Evolutionary conservation across 2,888 invertebrate genomes (phyloP).

Genomic region (Drepana falcataria): DNA sequence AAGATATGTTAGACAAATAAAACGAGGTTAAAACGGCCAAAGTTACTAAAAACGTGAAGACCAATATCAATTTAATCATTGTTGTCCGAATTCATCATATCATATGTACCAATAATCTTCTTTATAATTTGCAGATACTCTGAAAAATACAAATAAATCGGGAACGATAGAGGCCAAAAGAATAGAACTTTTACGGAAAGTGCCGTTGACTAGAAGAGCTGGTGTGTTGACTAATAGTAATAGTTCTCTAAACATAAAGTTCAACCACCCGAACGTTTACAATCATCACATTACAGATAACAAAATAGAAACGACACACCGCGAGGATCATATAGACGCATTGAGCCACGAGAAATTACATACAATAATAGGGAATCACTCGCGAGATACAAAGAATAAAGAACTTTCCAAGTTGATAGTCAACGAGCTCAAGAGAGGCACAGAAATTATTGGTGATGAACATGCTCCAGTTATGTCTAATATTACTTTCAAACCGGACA

Average conservation of each 20-base stretch:
- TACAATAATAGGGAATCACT: slow-evolving; percentile 41
- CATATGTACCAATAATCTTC: too few relatives aligned
- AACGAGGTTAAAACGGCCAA: too few relatives aligned
- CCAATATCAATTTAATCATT: too few relatives aligned
- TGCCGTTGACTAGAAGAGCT: slow-evolving; percentile 35
- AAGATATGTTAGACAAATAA: too few relatives aligned
- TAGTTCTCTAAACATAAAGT: slow-evolving; percentile 49
- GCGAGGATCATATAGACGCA: slow-evolving; percentile 28
- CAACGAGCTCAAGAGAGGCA: slow-evolving; percentile 53
- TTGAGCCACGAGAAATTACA: slow-evolving; percentile 32
- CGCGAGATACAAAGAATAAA: slow-evolving; percentile 44
- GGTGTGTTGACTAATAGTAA: slow-evolving; percentile 25
- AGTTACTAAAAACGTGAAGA: too few relatives aligned
- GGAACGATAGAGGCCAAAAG: slow-evolving; percentile 52
- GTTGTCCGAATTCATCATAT: too few relatives aligned
- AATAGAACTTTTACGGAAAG: slow-evolving; percentile 23
- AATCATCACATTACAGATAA: slow-evolving; percentile 51
- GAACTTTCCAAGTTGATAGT: slow-evolving; percentile 60
- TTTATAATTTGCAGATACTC: slow-evolving; percentile 44
- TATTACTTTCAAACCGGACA: slow-evolving; percentile 66
- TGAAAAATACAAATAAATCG: slow-evolving; percentile 40
- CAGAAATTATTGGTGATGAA: slow-evolving; percentile 54
- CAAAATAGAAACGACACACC: slow-evolving; percentile 49
- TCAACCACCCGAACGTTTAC: slow-evolving; percentile 39
- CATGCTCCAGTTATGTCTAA: slow-evolving; percentile 52